Evolutionary conservation across 2,888 invertebrate species (phyloP).

Genomic region (Unio delphinus): DNA sequence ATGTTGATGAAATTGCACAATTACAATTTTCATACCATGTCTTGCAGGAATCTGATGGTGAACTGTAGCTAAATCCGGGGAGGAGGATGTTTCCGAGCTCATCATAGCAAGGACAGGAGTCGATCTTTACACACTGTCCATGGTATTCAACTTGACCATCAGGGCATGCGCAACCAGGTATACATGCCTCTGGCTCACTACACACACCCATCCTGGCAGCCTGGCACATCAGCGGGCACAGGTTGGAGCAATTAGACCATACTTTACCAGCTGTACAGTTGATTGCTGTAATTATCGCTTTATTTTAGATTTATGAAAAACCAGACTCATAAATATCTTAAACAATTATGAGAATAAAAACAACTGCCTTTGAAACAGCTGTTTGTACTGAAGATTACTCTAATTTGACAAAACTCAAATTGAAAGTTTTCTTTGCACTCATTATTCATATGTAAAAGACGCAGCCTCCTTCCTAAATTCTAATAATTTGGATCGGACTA

Average conservation of each 20-base stretch:
- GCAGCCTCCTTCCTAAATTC: no score
- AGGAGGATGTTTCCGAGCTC: slow-evolving; percentile 12
- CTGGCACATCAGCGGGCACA: slow-evolving; percentile 13
- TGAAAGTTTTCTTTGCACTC: no score
- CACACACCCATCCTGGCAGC: slow-evolving; percentile 10
- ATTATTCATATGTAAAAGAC: no score
- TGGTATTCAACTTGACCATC: slow-evolving; percentile 10
- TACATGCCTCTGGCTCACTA: slow-evolving; percentile 12
- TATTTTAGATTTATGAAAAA: no score
- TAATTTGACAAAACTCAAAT: no score
- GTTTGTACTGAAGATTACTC: no score
- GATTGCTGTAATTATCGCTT: neutral
- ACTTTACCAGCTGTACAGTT: slow-evolving; percentile 13
- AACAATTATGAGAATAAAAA: no score
- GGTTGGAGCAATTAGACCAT: slow-evolving; percentile 16
- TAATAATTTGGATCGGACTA: no score
- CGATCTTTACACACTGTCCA: slow-evolving; percentile 4
- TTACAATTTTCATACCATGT: slow-evolving; percentile 9
- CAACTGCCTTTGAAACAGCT: no score
- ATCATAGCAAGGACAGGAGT: slow-evolving; percentile 17
- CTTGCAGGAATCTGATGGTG: slow-evolving; percentile 5
- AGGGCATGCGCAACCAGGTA: slow-evolving; percentile 14
- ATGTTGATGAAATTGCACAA: no score
- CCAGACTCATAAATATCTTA: no score
- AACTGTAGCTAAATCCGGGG: slow-evolving; percentile 4